Percentiles rank a stretch among this genome's conserved stretches.
Evolutionary conservation across 2,888 invertebrate species (phyloP).

Genomic region (Hirtodrosophila duncani): DNA sequence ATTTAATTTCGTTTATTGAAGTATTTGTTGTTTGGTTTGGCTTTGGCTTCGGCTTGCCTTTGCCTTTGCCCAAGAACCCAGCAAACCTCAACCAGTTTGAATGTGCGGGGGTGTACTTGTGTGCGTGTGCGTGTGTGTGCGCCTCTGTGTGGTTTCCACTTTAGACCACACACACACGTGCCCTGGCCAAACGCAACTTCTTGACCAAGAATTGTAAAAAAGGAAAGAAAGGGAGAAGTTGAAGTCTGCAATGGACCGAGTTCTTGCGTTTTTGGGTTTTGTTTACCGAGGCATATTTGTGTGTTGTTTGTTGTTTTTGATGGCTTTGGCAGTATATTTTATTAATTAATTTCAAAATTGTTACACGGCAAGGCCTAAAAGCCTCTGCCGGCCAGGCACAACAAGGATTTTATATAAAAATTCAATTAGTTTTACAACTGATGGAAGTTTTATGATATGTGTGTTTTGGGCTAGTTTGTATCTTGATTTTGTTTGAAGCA

Average conservation of each 20-base stretch:
- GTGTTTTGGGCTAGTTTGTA: background rate
- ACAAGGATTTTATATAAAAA: slow-evolving; percentile 27
- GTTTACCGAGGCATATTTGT: slow-evolving; percentile 36
- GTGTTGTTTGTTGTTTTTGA: slow-evolving; percentile 27
- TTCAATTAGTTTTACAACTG: slow-evolving; percentile 44
- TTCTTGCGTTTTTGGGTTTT: slow-evolving; percentile 18
- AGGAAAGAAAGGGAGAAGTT: background rate
- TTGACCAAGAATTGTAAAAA: slow-evolving; percentile 42
- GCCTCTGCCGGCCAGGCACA: slow-evolving; percentile 7
- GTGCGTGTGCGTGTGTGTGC: slow-evolving; percentile 19
- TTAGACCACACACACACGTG: slow-evolving; percentile 23
- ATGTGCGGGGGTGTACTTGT: slow-evolving; percentile 15
- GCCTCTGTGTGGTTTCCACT: slow-evolving; percentile 25
- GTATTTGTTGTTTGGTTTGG: slow-evolving; percentile 53
- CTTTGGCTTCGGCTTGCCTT: slow-evolving; percentile 32
- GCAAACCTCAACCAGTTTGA: slow-evolving; percentile 4
- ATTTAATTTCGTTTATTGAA: slow-evolving; percentile 65
- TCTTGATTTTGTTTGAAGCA: background rate
- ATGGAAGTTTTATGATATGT: slow-evolving; percentile 1
- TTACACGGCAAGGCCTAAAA: slow-evolving; percentile 1
- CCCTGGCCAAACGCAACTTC: slow-evolving; percentile 38
- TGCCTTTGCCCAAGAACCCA: slow-evolving; percentile 4
- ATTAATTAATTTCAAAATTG: slow-evolving; percentile 58
- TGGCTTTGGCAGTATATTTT: slow-evolving; percentile 42
- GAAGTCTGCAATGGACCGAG: slow-evolving; percentile 13